Conservation (phyloP, 2,888 invertebrate genomes). For the Halictus ligatus region DNA sequence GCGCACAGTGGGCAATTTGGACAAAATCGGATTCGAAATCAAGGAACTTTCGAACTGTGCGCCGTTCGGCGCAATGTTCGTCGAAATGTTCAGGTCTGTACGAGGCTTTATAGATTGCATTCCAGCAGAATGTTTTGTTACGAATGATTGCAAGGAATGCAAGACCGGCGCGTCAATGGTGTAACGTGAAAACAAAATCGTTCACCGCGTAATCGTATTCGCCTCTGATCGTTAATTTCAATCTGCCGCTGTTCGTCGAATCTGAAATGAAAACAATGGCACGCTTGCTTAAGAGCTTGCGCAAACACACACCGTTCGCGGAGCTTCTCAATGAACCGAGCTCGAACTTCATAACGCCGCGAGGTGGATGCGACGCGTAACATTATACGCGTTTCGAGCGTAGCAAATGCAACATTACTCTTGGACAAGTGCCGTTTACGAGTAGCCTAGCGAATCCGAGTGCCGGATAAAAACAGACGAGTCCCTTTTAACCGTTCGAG, state of each 20-base stretch:
- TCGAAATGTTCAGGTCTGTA: too few relatives aligned
- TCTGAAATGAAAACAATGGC: constrained; percentile 1
- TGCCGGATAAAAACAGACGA: constrained; percentile 21
- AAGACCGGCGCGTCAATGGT: neutral
- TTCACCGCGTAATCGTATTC: neutral
- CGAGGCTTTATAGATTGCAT: too few relatives aligned
- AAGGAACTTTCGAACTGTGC: too few relatives aligned
- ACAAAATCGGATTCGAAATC: too few relatives aligned
- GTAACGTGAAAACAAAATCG: neutral
- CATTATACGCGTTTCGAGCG: constrained; percentile 40
- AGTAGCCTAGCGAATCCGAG: neutral
- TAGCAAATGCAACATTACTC: constrained; percentile 49
- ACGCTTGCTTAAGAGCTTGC: neutral
- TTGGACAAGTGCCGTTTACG: constrained; percentile 26
- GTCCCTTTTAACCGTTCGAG: constrained; percentile 23
- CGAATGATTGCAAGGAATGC: neutral
- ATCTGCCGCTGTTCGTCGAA: neutral
- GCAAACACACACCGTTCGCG: neutral
- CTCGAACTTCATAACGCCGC: neutral
- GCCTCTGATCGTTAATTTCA: neutral
- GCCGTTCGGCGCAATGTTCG: too few relatives aligned
- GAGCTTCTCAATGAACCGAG: constrained; percentile 7
- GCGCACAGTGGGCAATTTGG: too few relatives aligned
- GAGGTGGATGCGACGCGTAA: constrained; percentile 20
- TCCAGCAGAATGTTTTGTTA: too few relatives aligned